phyloP scores from a whole-genome alignment of 2,888 invertebrate genomes.

The Eupithecia pulchellata region DNA sequence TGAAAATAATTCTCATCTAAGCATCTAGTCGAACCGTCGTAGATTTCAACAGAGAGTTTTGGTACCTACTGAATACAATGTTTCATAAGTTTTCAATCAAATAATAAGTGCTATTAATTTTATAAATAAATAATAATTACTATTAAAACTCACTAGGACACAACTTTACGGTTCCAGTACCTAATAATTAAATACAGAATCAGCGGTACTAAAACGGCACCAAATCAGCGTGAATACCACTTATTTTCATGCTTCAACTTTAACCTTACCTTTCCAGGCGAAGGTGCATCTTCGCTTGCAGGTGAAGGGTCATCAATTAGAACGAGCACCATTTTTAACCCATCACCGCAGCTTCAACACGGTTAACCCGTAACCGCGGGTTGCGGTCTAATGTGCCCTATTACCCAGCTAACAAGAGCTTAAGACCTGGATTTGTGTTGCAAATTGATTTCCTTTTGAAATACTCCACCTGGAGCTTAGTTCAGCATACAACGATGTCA shows the following conservation, averaged over 20 bases:
- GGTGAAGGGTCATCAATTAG: slow-evolving; percentile 69
- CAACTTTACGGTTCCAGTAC: background rate
- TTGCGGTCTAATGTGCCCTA: slow-evolving; percentile 51
- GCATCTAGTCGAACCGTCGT: no score
- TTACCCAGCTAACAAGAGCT: slow-evolving; percentile 30
- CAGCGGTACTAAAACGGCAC: background rate
- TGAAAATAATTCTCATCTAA: no score
- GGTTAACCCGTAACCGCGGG: slow-evolving; percentile 56
- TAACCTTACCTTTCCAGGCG: background rate
- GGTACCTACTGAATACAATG: no score
- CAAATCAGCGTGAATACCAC: background rate
- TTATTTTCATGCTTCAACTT: background rate
- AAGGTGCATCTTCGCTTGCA: slow-evolving; percentile 22
- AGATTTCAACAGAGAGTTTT: no score
- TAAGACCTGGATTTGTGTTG: slow-evolving; percentile 14
- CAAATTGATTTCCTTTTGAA: slow-evolving; percentile 27
- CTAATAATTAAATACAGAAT: background rate
- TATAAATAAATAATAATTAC: background rate
- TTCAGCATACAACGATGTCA: background rate
- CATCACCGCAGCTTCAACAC: slow-evolving; percentile 55
- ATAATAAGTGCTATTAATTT: background rate
- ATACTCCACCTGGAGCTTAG: background rate
- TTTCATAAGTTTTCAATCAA: background rate
- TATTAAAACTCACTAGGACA: background rate
- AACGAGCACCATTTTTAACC: slow-evolving; percentile 65